Percentiles rank a stretch among this genome's conserved stretches.
These are phyloP conservation scores for Petrocephalus zakoni DNA, from an alignment of 2,113 vertebrate species.

Conservation along the genomic window DNA sequence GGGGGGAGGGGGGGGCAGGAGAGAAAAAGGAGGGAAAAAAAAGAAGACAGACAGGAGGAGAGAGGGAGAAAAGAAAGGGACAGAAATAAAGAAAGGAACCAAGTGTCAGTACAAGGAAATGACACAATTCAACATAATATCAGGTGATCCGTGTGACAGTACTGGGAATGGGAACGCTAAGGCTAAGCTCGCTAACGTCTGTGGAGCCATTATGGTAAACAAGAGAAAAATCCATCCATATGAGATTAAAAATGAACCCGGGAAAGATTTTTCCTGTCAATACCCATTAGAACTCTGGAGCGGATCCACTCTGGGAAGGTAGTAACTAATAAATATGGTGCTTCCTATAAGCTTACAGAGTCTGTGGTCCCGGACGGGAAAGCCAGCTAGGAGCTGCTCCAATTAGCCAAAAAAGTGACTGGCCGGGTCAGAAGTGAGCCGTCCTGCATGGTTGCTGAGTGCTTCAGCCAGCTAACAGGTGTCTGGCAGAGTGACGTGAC, in stretches of 20 bases:
- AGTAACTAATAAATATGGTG: not conserved
- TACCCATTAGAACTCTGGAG: not conserved
- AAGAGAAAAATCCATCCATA: not conserved
- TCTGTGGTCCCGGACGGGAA: not conserved
- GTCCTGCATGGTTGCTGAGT: not conserved
- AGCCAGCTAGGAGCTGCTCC: not conserved
- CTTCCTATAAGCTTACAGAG: not conserved
- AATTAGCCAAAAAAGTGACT: not conserved
- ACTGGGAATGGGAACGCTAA: not conserved
- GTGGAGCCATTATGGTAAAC: not conserved
- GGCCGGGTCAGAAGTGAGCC: not conserved
- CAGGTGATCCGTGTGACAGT: not conserved
- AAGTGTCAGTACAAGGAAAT: not conserved
- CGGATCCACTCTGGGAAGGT: not conserved
- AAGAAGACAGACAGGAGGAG: slow-evolving; percentile 13
- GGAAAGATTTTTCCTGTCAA: not conserved
- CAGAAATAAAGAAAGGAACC: not conserved
- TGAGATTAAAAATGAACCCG: not conserved
- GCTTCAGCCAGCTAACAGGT: not conserved
- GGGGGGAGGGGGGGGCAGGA: not conserved
- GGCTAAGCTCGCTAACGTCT: not conserved
- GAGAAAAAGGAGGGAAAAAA: not conserved
- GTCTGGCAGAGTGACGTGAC: not conserved
- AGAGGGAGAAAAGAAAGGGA: slow-evolving; percentile 17
- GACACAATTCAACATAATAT: not conserved